Conservation (phyloP, 2,797 vertebrate genomes). For the Pseudocheirus occidentalis region DNA sequence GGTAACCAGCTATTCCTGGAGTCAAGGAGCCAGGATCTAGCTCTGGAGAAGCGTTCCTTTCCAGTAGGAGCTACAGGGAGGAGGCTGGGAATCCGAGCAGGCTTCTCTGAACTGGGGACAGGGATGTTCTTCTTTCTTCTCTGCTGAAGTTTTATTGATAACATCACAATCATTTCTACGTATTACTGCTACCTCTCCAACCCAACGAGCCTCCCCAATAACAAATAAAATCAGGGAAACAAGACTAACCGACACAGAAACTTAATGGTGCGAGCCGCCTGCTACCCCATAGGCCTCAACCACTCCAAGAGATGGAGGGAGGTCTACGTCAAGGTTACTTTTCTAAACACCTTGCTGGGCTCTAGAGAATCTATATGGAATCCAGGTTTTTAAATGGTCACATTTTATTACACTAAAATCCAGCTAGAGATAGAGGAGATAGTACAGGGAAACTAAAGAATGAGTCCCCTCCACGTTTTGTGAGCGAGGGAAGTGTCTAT, state of each 20-base stretch:
- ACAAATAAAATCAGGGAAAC: background rate
- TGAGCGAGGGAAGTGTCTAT: background rate
- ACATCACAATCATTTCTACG: background rate
- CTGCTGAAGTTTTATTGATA: background rate
- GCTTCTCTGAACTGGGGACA: background rate
- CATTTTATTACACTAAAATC: background rate
- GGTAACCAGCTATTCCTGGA: background rate
- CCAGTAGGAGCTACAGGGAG: background rate
- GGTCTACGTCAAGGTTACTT: background rate
- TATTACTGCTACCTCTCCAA: background rate
- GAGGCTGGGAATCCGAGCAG: background rate
- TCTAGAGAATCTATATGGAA: background rate
- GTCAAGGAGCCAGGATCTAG: background rate
- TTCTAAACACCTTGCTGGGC: background rate
- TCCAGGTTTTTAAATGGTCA: background rate
- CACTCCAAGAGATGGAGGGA: background rate
- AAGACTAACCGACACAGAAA: background rate
- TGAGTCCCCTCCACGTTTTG: background rate
- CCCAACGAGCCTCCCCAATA: background rate
- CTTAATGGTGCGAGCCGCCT: background rate
- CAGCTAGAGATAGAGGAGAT: background rate
- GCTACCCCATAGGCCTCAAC: background rate
- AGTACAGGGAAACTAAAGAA: background rate
- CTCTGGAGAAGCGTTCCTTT: background rate
- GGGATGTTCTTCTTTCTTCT: background rate